Conservation (phyloP, 1,140 invertebrate genomes). For the Pantala flavescens region DNA sequence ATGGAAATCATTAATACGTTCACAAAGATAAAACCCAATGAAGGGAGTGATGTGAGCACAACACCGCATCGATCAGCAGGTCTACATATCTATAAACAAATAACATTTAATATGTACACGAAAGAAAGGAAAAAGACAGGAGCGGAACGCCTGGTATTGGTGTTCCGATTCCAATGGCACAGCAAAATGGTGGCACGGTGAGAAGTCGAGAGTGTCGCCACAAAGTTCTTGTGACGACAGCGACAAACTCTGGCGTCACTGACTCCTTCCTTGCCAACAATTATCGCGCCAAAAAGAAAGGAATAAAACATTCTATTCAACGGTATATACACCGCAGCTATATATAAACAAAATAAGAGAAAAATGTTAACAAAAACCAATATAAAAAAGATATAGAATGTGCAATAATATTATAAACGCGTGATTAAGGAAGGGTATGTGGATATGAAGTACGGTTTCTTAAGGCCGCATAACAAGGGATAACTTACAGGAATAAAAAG, state of each 20-base stretch:
- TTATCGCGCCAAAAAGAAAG: background rate
- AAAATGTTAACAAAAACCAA: conserved; percentile 9
- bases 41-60: background rate
- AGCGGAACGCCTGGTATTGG: background rate
- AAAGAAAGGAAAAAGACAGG: background rate
- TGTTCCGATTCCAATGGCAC: background rate
- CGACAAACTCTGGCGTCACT: no score
- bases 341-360: conserved; percentile 3
- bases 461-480: background rate
- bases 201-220: no score
- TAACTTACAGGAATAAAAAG: background rate
- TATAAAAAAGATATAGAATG: background rate
- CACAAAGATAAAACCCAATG: background rate
- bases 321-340: background rate
- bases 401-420: background rate
- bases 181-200: no score
- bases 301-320: background rate
- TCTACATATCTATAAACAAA: conserved; percentile 1
- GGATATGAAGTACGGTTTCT: background rate
- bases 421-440: background rate
- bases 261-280: background rate
- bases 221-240: no score
- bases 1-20: background rate
- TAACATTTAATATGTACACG: conserved; percentile 1
- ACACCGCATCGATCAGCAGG: conserved; percentile 6